Evolutionary conservation across 2,888 invertebrate genomes (phyloP), one percentile per base, ranked within the genome.

Genomic region (Elysia crispata): DNA sequence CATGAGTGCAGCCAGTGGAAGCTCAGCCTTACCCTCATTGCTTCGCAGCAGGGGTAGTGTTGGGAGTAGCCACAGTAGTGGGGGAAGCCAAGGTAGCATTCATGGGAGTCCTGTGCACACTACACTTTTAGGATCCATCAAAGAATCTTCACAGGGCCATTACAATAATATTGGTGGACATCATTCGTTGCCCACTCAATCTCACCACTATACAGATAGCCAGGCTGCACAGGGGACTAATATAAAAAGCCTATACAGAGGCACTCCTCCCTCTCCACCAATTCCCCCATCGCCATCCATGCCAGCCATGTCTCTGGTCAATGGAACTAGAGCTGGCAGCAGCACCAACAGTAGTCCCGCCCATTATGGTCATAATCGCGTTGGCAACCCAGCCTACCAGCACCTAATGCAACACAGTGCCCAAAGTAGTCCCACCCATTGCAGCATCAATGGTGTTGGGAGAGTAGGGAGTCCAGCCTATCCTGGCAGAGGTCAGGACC

Each of bases 21-120:
- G 41, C 41, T 41, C 41, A 41, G 41, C 41, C 11, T 3, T 41
- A 6, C 41, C 41, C 6, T 41, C 41, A 41, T 23, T 25, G 25
- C 30, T 28, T 13, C 15, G 76, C n/a, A 76, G 49, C n/a, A 57
- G 76, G 18, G 70, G 76, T 11, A 80, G 80, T 50, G 67, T 74
- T 54, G 75, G 79, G n/a, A 79, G 79, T 57, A 80, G 80, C 62
- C 80, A 80, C 23, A 80, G 80, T 33, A 80, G 80, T 31, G 80
- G 80, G n/a, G 80, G 70, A 20, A 80, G 80, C 28, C 80, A 76
- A 23, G 57, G 76, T 13, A 80, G 80, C 64, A 76, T 80, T 31
- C 76, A 75, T 15, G 80, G 60, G 54, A 79, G 75, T 33, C 57
- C 79, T 23, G 57, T 79, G n/a, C 74, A 76, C 54, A 31, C n/a